Conservation (phyloP, 2,797 vertebrate species). For the Rhincodon typus region DNA sequence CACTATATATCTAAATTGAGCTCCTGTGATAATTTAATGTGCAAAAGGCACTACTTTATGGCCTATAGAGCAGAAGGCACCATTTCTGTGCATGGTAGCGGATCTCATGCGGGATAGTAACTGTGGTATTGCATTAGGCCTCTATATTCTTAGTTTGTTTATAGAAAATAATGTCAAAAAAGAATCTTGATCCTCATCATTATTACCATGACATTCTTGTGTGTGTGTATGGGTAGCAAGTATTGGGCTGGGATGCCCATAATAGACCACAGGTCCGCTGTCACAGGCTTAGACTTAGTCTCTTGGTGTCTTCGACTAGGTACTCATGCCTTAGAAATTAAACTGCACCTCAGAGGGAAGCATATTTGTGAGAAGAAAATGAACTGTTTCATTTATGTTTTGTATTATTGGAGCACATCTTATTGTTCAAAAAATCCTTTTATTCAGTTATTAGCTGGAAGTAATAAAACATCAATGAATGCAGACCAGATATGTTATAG, state of each 20-base stretch:
- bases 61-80: background rate
- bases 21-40: background rate
- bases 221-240: background rate
- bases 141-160: background rate
- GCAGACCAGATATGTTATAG: constrained; percentile 3
- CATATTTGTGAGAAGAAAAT: background rate
- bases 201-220: background rate
- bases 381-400: background rate
- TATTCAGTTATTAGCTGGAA: background rate
- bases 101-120: background rate
- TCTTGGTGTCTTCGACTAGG: background rate
- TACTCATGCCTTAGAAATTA: background rate
- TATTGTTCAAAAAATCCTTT: background rate
- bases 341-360: background rate
- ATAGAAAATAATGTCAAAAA: background rate
- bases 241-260: background rate
- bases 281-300: background rate
- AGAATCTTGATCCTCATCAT: background rate
- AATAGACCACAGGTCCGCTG: background rate
- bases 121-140: background rate
- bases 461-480: background rate
- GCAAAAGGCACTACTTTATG: background rate
- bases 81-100: background rate
- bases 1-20: background rate
- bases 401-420: background rate